Conservation (phyloP, 2,888 invertebrate genomes). For the Keiferia lycopersicella region DNA sequence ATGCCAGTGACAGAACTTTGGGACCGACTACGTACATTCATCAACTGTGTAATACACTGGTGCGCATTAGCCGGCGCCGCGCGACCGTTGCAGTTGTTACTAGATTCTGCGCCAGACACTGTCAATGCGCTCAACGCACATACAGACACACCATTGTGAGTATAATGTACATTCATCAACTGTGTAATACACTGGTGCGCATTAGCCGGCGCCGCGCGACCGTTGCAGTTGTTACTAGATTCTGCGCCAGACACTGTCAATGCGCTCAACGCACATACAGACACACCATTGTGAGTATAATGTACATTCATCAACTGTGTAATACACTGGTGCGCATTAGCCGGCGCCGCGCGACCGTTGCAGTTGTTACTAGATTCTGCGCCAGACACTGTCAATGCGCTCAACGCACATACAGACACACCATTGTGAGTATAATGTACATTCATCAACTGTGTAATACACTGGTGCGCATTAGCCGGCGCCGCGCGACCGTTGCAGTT, state of each 20-base stretch:
- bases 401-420: constrained; percentile 91
- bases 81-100: constrained; percentile 86
- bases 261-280: constrained; percentile 89
- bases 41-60: constrained; percentile 95
- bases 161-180: too few species aligned
- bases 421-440: constrained; percentile 88
- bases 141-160: constrained; percentile 92
- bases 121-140: constrained; percentile 88
- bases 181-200: constrained; percentile 95
- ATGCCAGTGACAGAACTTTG: too few species aligned
- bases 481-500: constrained; percentile 86
- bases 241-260: constrained; percentile 79
- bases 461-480: constrained; percentile 95
- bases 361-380: constrained; percentile 86
- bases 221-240: constrained; percentile 87
- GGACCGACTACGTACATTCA: too few species aligned
- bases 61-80: constrained; percentile 90
- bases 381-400: constrained; percentile 81
- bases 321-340: constrained; percentile 94
- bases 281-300: constrained; percentile 89
- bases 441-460: constrained; percentile 92
- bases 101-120: constrained; percentile 80
- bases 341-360: constrained; percentile 87
- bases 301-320: too few species aligned
- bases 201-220: constrained; percentile 87